Evolutionary conservation across 1,140 invertebrate species (phyloP).

Genomic region (Wasmannia auropunctata): DNA sequence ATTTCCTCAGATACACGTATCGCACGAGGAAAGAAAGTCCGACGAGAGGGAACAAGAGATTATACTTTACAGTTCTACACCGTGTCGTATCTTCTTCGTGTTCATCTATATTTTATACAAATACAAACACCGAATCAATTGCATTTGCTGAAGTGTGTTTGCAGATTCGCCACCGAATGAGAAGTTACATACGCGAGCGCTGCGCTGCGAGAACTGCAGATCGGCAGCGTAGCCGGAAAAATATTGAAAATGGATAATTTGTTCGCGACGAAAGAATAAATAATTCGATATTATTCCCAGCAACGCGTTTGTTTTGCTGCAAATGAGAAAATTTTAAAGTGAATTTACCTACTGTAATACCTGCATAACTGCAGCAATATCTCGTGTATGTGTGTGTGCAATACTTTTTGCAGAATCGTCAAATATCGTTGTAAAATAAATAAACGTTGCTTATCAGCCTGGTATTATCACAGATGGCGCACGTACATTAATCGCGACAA

Average conservation of each 20-base stretch:
- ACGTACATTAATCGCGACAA: too few species aligned
- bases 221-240: neutral
- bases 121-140: slow-evolving; percentile 17
- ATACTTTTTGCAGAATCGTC: neutral
- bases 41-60: neutral
- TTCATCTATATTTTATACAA: neutral
- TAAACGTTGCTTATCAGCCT: too few species aligned
- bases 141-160: neutral
- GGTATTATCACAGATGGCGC: too few species aligned
- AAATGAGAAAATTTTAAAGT: neutral
- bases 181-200: too few species aligned
- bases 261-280: neutral
- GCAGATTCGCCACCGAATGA: neutral
- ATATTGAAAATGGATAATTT: neutral
- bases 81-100: neutral
- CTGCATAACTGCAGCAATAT: too few species aligned
- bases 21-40: neutral
- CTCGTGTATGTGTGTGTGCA: too few species aligned
- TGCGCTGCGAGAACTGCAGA: neutral
- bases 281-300: neutral
- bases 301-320: neutral
- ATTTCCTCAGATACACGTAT: neutral
- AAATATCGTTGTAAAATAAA: too few species aligned
- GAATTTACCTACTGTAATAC: neutral
- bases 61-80: neutral